phyloP scores from a whole-genome alignment of 2,113 vertebrate genomes.

The Lanius ludovicianus region DNA sequence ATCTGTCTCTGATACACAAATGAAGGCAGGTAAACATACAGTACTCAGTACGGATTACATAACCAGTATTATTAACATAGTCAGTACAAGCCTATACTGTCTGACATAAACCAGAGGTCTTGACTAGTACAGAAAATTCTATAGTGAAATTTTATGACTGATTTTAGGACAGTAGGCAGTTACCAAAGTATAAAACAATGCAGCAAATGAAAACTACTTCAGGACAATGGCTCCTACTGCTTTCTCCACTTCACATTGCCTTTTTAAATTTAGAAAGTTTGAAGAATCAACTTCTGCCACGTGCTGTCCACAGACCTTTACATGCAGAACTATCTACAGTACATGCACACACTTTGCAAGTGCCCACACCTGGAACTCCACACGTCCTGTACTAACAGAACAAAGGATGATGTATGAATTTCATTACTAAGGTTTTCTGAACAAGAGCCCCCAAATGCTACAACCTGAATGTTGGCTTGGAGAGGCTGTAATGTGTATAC shows the following conservation, averaged over 20 bases:
- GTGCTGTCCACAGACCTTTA: background rate
- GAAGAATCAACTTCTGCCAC: background rate
- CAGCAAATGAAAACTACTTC: background rate
- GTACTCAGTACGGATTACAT: background rate
- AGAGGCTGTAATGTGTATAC: background rate
- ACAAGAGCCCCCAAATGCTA: background rate
- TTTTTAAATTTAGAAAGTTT: background rate
- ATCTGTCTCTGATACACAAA: background rate
- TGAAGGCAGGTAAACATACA: background rate
- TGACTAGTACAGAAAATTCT: background rate
- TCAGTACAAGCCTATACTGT: background rate
- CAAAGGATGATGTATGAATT: background rate
- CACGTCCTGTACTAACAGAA: background rate
- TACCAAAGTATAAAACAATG: background rate
- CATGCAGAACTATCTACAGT: background rate
- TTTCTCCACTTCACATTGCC: background rate
- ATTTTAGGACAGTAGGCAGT: background rate
- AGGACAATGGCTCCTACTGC: background rate
- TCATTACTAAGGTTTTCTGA: background rate
- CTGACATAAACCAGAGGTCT: background rate
- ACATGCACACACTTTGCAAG: fast-evolving
- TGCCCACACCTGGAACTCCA: background rate
- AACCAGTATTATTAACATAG: background rate
- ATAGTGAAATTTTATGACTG: background rate
- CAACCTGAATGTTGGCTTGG: background rate